These are phyloP conservation scores for Diuraphis noxia DNA, from an alignment of 1,140 invertebrate species.

Conservation along the genomic window DNA sequence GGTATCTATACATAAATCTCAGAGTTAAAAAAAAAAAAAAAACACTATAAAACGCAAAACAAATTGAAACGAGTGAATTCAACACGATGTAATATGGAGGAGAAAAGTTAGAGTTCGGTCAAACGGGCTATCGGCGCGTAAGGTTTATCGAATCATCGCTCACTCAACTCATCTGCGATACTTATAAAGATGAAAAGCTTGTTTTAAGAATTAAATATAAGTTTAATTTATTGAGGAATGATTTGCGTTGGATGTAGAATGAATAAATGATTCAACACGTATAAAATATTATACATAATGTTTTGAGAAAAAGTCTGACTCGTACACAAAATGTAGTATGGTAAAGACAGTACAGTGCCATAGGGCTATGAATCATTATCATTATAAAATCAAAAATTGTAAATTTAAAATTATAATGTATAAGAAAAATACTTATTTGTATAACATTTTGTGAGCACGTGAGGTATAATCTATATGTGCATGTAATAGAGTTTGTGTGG, in stretches of 20 bases:
- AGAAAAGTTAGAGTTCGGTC: neutral
- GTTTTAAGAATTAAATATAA: neutral
- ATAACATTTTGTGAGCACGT: neutral
- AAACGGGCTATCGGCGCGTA: neutral
- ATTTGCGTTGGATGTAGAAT: neutral
- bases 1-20: slow-evolving; percentile 25
- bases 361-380: neutral
- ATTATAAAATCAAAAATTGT: neutral
- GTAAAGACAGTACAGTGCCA: neutral
- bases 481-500: neutral
- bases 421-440: neutral
- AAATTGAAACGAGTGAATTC: neutral
- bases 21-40: neutral
- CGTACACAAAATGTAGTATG: neutral
- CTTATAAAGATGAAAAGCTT: neutral
- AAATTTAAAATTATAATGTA: neutral
- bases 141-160: neutral
- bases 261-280: no score
- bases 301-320: neutral
- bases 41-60: neutral
- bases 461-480: neutral
- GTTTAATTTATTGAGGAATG: neutral
- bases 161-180: neutral
- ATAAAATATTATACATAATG: neutral
- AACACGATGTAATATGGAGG: neutral